These are phyloP conservation scores for Furnarius figulus DNA, from an alignment of 2,113 vertebrate genomes.

Conservation along the genomic window DNA sequence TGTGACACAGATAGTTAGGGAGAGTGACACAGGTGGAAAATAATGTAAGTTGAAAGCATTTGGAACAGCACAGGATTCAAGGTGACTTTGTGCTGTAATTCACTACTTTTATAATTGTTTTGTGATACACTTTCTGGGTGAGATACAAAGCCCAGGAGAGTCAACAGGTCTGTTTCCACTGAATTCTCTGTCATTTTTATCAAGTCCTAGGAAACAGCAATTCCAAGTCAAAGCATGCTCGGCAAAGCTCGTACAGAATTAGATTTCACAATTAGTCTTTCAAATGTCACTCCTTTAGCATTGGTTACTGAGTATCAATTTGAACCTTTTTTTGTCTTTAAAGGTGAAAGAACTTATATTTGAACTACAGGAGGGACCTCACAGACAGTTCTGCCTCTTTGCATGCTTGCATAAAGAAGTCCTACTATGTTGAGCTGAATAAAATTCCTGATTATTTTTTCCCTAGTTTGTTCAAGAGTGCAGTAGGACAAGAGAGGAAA, in stretches of 20 bases:
- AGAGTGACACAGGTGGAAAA: slow-evolving; percentile 42
- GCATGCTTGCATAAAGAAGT: not conserved
- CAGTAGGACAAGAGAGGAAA: not conserved
- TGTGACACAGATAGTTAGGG: slow-evolving; percentile 50
- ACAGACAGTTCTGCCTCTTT: not conserved
- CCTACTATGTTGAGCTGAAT: not conserved
- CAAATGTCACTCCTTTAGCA: not conserved
- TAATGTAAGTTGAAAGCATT: slow-evolving; percentile 15
- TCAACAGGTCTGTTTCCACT: slow-evolving; percentile 2
- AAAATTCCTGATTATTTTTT: not conserved
- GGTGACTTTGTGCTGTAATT: slow-evolving; percentile 43
- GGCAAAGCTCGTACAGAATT: not conserved
- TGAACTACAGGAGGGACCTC: not conserved
- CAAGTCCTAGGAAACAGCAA: not conserved
- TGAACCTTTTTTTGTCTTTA: not conserved
- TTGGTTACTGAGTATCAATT: not conserved
- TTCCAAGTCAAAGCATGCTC: not conserved
- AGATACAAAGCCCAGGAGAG: not conserved
- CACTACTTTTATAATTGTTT: slow-evolving; percentile 22
- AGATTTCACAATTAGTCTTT: not conserved
- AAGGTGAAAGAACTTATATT: not conserved
- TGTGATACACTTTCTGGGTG: not conserved
- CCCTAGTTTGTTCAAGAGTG: not conserved
- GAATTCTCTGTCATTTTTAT: not conserved
- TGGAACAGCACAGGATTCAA: slow-evolving; percentile 24